phyloP scores from a whole-genome alignment of 2,113 vertebrate genomes.

The Miniopterus natalensis region DNA sequence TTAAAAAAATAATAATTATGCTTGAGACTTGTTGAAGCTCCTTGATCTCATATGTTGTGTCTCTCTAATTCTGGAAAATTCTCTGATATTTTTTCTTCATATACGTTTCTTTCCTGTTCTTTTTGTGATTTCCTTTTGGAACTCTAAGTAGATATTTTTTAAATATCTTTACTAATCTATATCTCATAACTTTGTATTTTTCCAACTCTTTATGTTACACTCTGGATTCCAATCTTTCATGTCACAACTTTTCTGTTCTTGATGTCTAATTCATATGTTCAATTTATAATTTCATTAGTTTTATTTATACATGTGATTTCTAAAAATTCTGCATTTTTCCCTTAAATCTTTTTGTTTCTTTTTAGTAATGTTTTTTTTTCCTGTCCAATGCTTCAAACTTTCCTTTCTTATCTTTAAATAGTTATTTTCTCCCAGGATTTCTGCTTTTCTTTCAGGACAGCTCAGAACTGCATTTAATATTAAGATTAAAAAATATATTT shows the following conservation, averaged over 20 bases:
- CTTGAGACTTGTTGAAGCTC: not conserved
- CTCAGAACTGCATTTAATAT: not conserved
- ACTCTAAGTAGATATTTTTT: not conserved
- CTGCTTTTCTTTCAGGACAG: not conserved
- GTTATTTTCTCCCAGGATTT: not conserved
- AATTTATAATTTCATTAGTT: conserved; percentile 12
- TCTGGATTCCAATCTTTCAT: not conserved
- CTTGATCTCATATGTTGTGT: not conserved
- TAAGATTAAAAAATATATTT: conserved; percentile 8
- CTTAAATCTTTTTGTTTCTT: not conserved
- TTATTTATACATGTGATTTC: not conserved
- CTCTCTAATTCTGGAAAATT: not conserved
- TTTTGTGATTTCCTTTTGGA: not conserved
- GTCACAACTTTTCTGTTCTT: not conserved
- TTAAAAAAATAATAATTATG: not conserved
- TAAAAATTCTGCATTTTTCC: not conserved
- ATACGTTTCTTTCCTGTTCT: not conserved
- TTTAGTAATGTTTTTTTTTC: not conserved
- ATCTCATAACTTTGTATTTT: not conserved
- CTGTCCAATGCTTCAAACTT: not conserved
- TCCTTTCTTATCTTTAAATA: not conserved
- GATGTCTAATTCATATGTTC: not conserved
- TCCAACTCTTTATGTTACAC: not conserved
- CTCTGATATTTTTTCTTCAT: not conserved
- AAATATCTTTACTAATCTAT: not conserved